phyloP scores from a whole-genome alignment of 2,888 invertebrate genomes.

The Drosophila longiperda region DNA sequence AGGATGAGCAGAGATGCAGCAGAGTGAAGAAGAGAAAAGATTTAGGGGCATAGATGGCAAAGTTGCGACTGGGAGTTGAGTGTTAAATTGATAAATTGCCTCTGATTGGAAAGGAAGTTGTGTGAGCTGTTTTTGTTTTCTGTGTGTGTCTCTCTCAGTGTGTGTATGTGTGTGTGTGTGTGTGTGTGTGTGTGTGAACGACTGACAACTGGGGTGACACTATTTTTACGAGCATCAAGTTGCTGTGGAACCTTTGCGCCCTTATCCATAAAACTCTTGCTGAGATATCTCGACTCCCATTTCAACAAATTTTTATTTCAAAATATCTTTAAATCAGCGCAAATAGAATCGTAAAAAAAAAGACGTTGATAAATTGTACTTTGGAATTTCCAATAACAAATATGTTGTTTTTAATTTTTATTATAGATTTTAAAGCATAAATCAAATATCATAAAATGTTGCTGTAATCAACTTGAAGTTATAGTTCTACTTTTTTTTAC shows the following conservation, averaged over 20 bases:
- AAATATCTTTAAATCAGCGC: background rate
- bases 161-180: background rate
- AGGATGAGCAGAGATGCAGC: background rate
- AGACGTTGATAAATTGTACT: background rate
- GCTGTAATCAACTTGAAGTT: background rate
- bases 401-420: background rate
- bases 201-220: conserved; percentile 30
- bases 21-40: background rate
- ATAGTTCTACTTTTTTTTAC: too few species aligned
- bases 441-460: background rate
- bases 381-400: background rate
- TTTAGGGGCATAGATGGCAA: conserved; percentile 13
- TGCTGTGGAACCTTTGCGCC: conserved; percentile 25
- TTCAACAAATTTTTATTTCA: background rate
- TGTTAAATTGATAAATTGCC: conserved; percentile 78
- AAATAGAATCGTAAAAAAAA: background rate
- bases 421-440: background rate
- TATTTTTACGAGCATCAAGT: conserved; percentile 61
- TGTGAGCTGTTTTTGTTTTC: conserved; percentile 35
- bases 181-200: conserved; percentile 7
- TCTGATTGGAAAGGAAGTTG: conserved; percentile 76
- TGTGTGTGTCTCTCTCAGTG: background rate
- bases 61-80: conserved; percentile 60
- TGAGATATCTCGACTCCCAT: conserved; percentile 8
- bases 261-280: conserved; percentile 32